Conservation (phyloP, 2,797 vertebrate species). For the Brotula barbata region DNA sequence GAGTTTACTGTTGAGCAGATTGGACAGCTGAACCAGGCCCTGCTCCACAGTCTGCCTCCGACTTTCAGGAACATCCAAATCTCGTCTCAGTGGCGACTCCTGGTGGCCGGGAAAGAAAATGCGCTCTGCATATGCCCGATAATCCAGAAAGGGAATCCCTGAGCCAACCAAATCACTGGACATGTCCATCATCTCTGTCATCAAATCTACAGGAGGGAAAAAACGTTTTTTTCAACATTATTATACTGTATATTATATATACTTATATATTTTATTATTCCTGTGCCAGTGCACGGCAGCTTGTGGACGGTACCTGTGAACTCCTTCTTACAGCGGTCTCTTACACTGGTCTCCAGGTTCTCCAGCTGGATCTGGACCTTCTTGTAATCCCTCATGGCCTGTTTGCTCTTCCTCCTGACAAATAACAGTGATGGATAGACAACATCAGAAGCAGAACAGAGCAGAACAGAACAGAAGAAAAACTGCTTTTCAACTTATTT, state of each 20-base stretch:
- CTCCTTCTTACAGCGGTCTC: slow-evolving; percentile 97
- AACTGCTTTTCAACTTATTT: too few species aligned
- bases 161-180: slow-evolving; percentile 96
- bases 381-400: slow-evolving; percentile 96
- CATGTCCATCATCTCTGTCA: slow-evolving; percentile 99
- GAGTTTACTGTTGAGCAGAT: slow-evolving; percentile 97
- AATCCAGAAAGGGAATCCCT: slow-evolving; percentile 95
- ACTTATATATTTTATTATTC: too few species aligned
- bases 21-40: slow-evolving; percentile 93
- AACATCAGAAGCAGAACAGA: neutral
- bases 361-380: slow-evolving; percentile 98
- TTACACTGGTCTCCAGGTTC: slow-evolving; percentile 96
- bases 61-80: slow-evolving; percentile 90
- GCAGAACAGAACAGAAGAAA: too few species aligned
- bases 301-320: slow-evolving; percentile 91
- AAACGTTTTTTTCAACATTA: neutral
- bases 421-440: neutral
- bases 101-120: slow-evolving; percentile 97
- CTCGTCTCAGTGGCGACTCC: slow-evolving; percentile 89
- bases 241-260: too few species aligned
- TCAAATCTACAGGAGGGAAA: slow-evolving; percentile 83
- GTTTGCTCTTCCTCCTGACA: slow-evolving; percentile 94
- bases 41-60: slow-evolving; percentile 93
- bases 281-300: too few species aligned
- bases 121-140: slow-evolving; percentile 90